Base-by-base conservation (phyloP, 2,888 invertebrate genomes). In the Amblyteles armatorius region DNA sequence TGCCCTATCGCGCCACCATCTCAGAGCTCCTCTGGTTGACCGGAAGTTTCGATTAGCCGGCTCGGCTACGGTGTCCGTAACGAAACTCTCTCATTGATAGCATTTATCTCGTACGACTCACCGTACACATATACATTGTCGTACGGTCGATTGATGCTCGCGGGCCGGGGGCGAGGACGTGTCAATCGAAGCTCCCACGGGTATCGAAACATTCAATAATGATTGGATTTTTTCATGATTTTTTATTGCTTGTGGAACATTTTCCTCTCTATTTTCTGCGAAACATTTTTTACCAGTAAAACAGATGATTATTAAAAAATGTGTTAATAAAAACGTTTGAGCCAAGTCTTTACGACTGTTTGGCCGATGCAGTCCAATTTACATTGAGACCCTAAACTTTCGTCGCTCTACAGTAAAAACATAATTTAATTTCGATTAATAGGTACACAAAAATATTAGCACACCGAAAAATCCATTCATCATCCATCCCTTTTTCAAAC, bases 41-140 rank as follows among this genome's bases (percentile, higher is more conserved):
- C 85, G 85, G 85, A 86, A 86, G 85, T 86, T 86, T 83, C 85
- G 85, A 86, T 86, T 83, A 86, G 76, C 85, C 48, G 69, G 72
- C 79, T 76, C 85, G 82, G 85, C 82, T 85, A 85, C 85, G 85
- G 79, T 85, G 82, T 85, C 85, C 85, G 85, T 85, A 85, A 85
- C 82, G 82, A 85, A 79, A 85, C 79, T 79, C 85, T 85, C 72
- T 68, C 85, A 85, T 85, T 85, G 85, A 85, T 85, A 85, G 76
- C 82, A 79, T 85, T 85, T 82, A 85, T 85, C 82, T 82, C 82
- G 85, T 82, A 82, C 76, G 82, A 77, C 67, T 76, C 50, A 44
- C 72, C n/a, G 29, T 52, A 60, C 40, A 44, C 68, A 79, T 71
- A 44, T 73, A 74, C 74, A 63, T 50, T 52, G 26, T 73, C 44